Evolutionary conservation across 2,113 vertebrate species (phyloP).

Genomic region (Bubalus kerabau): DNA sequence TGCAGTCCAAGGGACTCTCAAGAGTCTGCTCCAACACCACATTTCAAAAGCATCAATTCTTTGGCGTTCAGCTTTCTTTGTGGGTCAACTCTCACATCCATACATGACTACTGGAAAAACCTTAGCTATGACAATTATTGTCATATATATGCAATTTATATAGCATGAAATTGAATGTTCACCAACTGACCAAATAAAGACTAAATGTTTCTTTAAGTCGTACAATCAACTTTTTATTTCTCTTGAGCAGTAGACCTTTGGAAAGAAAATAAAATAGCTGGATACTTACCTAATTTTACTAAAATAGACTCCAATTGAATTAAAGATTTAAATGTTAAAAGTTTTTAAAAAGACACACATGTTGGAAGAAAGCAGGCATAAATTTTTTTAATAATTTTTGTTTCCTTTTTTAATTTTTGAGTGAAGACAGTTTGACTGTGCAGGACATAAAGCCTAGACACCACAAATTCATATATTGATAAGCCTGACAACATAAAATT

Average conservation of each 20-base stretch:
- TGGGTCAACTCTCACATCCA: not conserved
- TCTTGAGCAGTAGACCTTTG: not conserved
- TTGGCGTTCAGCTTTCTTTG: not conserved
- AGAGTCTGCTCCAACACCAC: too few relatives aligned
- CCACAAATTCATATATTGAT: not conserved
- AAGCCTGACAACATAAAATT: not conserved
- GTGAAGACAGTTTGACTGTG: not conserved
- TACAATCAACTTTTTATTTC: not conserved
- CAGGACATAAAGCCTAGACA: not conserved
- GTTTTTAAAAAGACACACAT: not conserved
- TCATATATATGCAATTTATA: not conserved
- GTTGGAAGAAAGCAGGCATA: not conserved
- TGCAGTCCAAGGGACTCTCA: too few relatives aligned
- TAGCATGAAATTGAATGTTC: not conserved
- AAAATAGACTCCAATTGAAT: not conserved
- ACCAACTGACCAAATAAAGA: not conserved
- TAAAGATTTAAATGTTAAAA: slow-evolving; percentile 15
- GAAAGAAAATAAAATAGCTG: not conserved
- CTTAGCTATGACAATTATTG: not conserved
- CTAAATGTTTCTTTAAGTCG: not conserved
- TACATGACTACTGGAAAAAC: not conserved
- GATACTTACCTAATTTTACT: not conserved
- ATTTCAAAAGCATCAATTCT: not conserved
- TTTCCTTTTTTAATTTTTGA: not conserved
- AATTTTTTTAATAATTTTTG: not conserved